Conservation (phyloP, 2,113 vertebrate species). For the Brachyhypopomus gauderio region DNA sequence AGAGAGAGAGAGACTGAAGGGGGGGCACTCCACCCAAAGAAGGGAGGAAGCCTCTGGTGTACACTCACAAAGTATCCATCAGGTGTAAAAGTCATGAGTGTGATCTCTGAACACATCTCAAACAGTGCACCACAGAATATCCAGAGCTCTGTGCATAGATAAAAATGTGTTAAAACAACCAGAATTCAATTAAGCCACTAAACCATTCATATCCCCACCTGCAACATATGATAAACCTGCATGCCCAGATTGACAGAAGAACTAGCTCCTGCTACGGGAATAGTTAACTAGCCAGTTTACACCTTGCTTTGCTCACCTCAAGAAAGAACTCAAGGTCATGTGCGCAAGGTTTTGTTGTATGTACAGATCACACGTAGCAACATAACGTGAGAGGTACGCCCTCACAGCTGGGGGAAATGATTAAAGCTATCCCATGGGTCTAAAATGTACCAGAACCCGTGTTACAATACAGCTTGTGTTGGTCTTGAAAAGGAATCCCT, state of each 20-base stretch:
- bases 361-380: neutral
- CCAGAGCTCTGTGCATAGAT: slow-evolving; percentile 76
- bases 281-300: no score
- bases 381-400: neutral
- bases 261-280: no score
- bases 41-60: slow-evolving; percentile 87
- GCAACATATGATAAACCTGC: no score
- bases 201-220: no score
- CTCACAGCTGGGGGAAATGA: neutral
- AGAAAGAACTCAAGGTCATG: neutral
- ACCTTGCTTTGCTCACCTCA: neutral
- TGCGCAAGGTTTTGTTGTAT: neutral
- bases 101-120: slow-evolving; percentile 96
- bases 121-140: slow-evolving; percentile 95
- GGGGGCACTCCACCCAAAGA: slow-evolving; percentile 98
- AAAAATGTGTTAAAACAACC: no score
- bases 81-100: slow-evolving; percentile 87
- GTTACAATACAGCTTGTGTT: neutral
- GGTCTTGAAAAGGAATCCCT: no score
- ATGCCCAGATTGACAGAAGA: no score
- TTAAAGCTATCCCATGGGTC: neutral
- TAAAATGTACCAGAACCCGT: neutral
- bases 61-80: slow-evolving; percentile 94
- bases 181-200: no score
- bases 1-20: neutral